A percentile compares a stretch with the other conserved stretches of the same genome.
Conservation (phyloP, 2,113 vertebrate species). For the Gadus chalcogrammus region DNA sequence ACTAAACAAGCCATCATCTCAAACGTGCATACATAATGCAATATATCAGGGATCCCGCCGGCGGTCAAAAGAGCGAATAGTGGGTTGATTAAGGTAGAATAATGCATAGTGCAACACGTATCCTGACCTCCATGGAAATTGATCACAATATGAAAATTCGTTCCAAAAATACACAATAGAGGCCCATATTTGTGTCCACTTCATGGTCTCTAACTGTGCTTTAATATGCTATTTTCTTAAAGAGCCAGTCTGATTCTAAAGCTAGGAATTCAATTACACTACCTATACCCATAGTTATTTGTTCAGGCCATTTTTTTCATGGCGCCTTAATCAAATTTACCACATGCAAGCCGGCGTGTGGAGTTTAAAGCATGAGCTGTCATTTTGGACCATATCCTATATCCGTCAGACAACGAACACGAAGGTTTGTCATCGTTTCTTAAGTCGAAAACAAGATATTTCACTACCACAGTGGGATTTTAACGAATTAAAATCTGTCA, state of each 20-base stretch:
- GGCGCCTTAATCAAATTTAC: constrained; percentile 66
- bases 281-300: constrained; percentile 62
- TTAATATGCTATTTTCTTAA: constrained; percentile 4
- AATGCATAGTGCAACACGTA: constrained; percentile 59
- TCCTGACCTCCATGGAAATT: constrained; percentile 60
- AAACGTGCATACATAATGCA: constrained; percentile 50
- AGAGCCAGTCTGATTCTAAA: constrained; percentile 44
- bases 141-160: constrained; percentile 51
- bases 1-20: constrained; percentile 63
- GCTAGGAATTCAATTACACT: constrained; percentile 58
- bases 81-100: constrained; percentile 65
- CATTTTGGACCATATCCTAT: constrained; percentile 59
- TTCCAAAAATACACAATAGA: constrained; percentile 31
- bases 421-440: constrained; percentile 64
- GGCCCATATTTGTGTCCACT: constrained; percentile 37
- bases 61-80: constrained; percentile 47
- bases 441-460: constrained; percentile 71
- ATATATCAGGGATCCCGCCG: constrained; percentile 51
- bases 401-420: constrained; percentile 51
- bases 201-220: constrained; percentile 9
- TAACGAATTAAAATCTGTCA: constrained; percentile 70
- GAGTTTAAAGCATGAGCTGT: constrained; percentile 59
- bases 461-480: constrained; percentile 64
- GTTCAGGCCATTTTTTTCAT: constrained; percentile 48
- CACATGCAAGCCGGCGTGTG: constrained; percentile 61